These are phyloP conservation scores for Panzeria rudis DNA, from an alignment of 2,888 invertebrate genomes.

Conservation along the genomic window DNA sequence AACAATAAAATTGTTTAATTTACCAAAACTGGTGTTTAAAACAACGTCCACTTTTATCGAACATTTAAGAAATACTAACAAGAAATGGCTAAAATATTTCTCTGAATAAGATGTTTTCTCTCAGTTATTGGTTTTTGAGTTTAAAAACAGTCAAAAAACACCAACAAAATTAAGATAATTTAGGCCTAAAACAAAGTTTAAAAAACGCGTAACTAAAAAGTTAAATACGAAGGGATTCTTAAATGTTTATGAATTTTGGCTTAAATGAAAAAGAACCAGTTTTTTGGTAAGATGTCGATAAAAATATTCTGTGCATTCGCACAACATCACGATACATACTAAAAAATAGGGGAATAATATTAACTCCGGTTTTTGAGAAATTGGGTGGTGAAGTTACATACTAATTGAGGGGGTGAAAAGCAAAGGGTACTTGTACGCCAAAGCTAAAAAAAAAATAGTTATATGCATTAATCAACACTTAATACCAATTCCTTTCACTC, in stretches of 20 bases:
- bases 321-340: no score
- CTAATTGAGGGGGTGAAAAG: no score
- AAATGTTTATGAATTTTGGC: not conserved
- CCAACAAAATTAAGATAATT: not conserved
- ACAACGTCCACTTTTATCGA: conserved; percentile 14
- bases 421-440: no score
- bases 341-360: no score
- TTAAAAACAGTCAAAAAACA: not conserved
- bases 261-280: not conserved
- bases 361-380: no score
- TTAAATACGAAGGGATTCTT: not conserved
- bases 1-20: conserved; percentile 5
- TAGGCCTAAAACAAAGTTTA: not conserved
- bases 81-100: conserved; percentile 15
- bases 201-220: not conserved
- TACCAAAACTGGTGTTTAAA: not conserved
- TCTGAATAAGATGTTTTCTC: conserved; percentile 5
- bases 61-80: conserved; percentile 15
- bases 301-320: no score
- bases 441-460: no score
- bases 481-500: no score
- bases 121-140: not conserved
- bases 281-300: no score
- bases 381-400: no score
- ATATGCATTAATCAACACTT: no score